A percentile compares a stretch with the other conserved stretches of the same genome.
phyloP scores from a whole-genome alignment of 2,797 vertebrate species.

The Spondyliosoma cantharus region DNA sequence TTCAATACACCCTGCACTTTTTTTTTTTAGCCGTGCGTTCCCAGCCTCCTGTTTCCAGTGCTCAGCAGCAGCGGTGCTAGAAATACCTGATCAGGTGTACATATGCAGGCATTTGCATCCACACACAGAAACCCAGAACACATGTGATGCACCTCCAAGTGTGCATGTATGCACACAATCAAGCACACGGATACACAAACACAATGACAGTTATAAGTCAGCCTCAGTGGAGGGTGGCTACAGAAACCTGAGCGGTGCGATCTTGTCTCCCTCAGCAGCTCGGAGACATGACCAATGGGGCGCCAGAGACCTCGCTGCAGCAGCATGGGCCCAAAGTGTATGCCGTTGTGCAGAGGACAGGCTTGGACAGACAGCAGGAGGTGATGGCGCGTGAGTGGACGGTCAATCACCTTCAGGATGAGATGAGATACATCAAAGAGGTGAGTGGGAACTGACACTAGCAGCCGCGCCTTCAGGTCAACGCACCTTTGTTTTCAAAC shows the following conservation, averaged over 20 bases:
- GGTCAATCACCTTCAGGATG: conserved; percentile 91
- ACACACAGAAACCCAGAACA: background rate
- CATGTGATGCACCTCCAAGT: conserved; percentile 11
- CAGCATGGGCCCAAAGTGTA: conserved; percentile 87
- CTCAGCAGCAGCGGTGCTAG: conserved; percentile 63
- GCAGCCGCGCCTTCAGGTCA: background rate
- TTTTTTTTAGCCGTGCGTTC: conserved; percentile 55
- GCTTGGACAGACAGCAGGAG: conserved; percentile 89
- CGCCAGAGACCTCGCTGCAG: conserved; percentile 80
- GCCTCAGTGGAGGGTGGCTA: conserved; percentile 46
- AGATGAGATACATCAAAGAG: conserved; percentile 98
- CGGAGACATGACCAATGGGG: conserved; percentile 86
- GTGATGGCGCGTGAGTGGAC: conserved; percentile 96
- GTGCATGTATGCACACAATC: conserved; percentile 19
- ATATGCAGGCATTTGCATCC: conserved; percentile 50
- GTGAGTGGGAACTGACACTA: conserved; percentile 81
- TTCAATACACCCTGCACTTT: conserved; percentile 66
- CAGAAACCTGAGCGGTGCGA: conserved; percentile 81
- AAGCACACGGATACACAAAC: conserved; percentile 25
- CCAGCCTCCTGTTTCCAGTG: conserved; percentile 67
- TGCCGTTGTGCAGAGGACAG: conserved; percentile 89
- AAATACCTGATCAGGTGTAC: conserved; percentile 61
- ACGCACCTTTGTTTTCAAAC: background rate
- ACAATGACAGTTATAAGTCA: conserved; percentile 18
- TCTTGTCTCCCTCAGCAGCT: conserved; percentile 85